A percentile compares a stretch with the other conserved stretches of the same genome.
Conservation (phyloP, 2,113 vertebrate species). For the Oreochromis tanganicae region DNA sequence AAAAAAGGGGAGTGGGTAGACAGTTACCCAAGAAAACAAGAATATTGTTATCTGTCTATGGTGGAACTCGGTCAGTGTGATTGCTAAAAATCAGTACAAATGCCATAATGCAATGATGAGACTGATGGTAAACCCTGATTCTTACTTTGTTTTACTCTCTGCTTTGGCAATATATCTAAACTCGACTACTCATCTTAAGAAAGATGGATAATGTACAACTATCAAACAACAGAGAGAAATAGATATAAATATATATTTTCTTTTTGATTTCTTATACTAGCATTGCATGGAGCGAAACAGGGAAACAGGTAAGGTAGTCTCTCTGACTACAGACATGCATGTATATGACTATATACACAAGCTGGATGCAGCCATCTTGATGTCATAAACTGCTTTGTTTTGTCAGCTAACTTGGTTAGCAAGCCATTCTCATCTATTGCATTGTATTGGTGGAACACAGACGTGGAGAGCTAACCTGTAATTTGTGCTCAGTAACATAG, state of each 20-base stretch:
- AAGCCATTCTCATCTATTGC: background rate
- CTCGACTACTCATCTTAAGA: background rate
- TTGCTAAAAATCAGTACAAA: background rate
- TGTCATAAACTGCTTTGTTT: background rate
- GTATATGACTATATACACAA: background rate
- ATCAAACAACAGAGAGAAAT: background rate
- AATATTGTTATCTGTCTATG: background rate
- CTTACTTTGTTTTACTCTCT: background rate
- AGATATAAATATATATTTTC: background rate
- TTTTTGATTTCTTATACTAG: background rate
- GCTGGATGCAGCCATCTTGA: background rate
- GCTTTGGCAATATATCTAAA: background rate
- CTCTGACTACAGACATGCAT: background rate
- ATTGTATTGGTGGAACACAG: background rate
- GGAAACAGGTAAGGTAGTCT: background rate
- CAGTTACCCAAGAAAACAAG: background rate
- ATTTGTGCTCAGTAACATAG: background rate
- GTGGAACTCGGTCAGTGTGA: background rate
- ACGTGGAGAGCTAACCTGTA: background rate
- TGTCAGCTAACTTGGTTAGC: background rate
- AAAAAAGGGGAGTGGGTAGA: background rate
- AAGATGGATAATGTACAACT: background rate
- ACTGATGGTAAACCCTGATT: background rate
- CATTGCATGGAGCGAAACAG: background rate
- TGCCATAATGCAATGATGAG: background rate